A percentile compares a stretch with the other conserved stretches of the same genome.
Evolutionary conservation across 2,888 invertebrate species (phyloP).

Genomic region (Drosophila maculinotata): DNA sequence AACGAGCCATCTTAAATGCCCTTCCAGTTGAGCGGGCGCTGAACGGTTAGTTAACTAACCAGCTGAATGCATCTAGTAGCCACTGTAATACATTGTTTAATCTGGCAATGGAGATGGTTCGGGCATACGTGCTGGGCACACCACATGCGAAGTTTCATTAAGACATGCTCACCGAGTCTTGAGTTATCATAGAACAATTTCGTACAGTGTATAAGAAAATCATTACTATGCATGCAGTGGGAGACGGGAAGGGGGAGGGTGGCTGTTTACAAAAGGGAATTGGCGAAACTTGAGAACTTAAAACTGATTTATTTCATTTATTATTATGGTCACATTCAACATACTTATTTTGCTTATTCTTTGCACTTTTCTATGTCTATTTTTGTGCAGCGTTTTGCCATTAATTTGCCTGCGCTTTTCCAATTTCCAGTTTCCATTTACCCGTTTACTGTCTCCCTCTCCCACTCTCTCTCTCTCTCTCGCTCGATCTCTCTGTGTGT

Average conservation of each 20-base stretch:
- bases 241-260: neutral
- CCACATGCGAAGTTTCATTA: too few species aligned
- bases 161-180: too few species aligned
- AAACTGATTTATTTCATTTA: conserved; percentile 68
- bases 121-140: too few species aligned
- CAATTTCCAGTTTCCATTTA: conserved; percentile 44
- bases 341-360: conserved; percentile 2
- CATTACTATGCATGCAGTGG: neutral
- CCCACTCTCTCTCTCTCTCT: neutral
- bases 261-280: neutral
- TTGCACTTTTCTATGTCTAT: neutral
- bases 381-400: conserved; percentile 34
- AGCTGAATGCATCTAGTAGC: neutral
- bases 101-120: too few species aligned
- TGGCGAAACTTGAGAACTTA: conserved; percentile 38
- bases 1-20: conserved; percentile 22
- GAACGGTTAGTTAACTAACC: neutral
- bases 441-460: conserved; percentile 21
- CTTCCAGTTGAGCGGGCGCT: conserved; percentile 9
- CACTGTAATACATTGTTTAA: neutral
- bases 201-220: neutral
- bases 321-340: conserved; percentile 41
- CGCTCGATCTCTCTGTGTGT: neutral
- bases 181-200: too few species aligned
- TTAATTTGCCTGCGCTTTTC: conserved; percentile 54